These are phyloP conservation scores for Drosophila arizonae DNA, from an alignment of 1,140 invertebrate genomes.

Conservation along the genomic window DNA sequence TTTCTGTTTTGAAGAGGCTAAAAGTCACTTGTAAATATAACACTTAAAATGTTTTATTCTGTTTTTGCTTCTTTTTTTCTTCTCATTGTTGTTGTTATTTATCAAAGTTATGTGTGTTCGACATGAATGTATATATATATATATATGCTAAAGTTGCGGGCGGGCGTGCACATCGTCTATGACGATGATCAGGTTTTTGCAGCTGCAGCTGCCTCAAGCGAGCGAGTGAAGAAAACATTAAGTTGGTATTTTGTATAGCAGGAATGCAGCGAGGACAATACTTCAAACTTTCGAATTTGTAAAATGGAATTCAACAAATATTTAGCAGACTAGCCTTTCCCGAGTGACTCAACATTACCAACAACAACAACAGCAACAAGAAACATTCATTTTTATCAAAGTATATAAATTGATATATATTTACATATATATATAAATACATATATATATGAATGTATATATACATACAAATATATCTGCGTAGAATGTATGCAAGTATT, in stretches of 20 bases:
- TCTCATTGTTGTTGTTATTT: slow-evolving; percentile 29
- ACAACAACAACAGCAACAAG: slow-evolving; percentile 2
- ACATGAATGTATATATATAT: slow-evolving; percentile 11
- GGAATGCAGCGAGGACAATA: slow-evolving; percentile 17
- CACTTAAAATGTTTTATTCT: slow-evolving; percentile 9
- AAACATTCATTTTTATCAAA: slow-evolving; percentile 10
- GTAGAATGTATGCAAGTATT: background rate
- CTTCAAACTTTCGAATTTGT: slow-evolving; percentile 1
- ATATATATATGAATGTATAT: too few relatives aligned
- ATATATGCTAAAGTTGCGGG: slow-evolving; percentile 64
- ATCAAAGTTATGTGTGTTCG: slow-evolving; percentile 31
- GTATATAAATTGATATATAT: background rate
- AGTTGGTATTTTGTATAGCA: background rate
- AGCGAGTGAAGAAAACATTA: slow-evolving; percentile 14
- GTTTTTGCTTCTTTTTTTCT: background rate
- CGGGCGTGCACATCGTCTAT: slow-evolving; percentile 50
- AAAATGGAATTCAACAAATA: background rate
- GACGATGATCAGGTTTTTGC: slow-evolving; percentile 76
- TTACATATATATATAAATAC: background rate
- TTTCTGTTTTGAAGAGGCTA: slow-evolving; percentile 5
- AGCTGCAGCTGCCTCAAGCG: slow-evolving; percentile 48
- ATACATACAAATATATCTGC: background rate
- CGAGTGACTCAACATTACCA: slow-evolving; percentile 1
- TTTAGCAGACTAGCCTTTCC: background rate
- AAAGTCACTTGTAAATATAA: slow-evolving; percentile 21